Evolutionary conservation across 64 coral and sea anemone species (phyloP).

Genomic region (Actinia equina): DNA sequence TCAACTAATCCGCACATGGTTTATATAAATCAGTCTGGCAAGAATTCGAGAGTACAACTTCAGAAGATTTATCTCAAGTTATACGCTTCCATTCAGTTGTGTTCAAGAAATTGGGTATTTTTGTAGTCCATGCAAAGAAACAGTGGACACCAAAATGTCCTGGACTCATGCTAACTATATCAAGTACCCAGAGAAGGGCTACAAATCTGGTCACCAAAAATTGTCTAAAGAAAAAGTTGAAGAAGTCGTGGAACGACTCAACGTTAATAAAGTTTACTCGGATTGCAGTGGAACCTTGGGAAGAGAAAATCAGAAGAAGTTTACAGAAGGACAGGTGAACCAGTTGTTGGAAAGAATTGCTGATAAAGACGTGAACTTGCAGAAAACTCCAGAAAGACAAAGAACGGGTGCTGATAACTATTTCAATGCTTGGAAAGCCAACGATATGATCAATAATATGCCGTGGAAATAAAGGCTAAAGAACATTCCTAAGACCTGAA

Average conservation of each 20-base stretch:
- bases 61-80: too few relatives aligned
- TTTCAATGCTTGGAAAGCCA: conserved; percentile 35
- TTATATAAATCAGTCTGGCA: too few relatives aligned
- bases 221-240: conserved; percentile 52
- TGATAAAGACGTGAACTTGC: conserved; percentile 44
- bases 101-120: background rate
- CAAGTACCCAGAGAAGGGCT: conserved; percentile 64
- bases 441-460: background rate
- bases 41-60: too few relatives aligned
- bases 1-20: too few relatives aligned
- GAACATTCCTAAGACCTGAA: too few relatives aligned
- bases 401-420: conserved; percentile 52
- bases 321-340: conserved; percentile 41
- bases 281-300: background rate
- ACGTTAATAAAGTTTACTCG: conserved; percentile 24
- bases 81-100: too few relatives aligned
- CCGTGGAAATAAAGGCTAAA: background rate
- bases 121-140: background rate
- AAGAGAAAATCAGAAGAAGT: background rate
- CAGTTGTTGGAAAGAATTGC: conserved; percentile 76
- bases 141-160: conserved; percentile 47
- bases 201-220: conserved; percentile 3
- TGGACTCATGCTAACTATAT: conserved; percentile 70
- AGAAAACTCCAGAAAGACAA: conserved; percentile 69
- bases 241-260: conserved; percentile 48